Base-by-base conservation (phyloP, 2,797 vertebrate species). In the Ciconia nigra region DNA sequence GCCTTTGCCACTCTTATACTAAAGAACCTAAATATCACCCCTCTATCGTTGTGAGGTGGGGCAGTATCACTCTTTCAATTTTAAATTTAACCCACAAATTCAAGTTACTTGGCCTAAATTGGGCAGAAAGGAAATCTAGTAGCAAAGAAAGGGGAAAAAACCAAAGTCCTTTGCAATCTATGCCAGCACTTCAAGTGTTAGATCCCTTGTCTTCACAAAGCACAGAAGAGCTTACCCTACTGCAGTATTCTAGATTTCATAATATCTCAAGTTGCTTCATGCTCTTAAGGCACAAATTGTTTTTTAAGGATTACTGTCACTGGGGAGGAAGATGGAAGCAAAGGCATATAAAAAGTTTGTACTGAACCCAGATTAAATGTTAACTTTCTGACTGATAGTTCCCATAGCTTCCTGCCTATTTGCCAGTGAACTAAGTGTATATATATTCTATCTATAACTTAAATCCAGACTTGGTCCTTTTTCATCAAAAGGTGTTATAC, bases 91-190 rank as follows among this genome's bases (percentile, higher is more conserved):
- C 22, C 33, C 46, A 65, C 9, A 71, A 35, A 67, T 84, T 57
- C 29, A 65, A 69, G 9, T 42, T 10, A 57, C 8, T 76, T 74
- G 44, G 37, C 15, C 51, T 61, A 82, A 70, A 59, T 13, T 18
- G 31, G 19, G 8, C 9, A 65, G 21, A 16, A 87, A 73, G 13
- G 6, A 76, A 70, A 69, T 69, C 46, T 42, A 46, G 6, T 42
- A 47, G 26, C 3, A 70, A 85, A 86, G 16, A 4, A 71, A 49
- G 33, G 6, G 29, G 8, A 6, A 29, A 71, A 35, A 22, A 7
- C 0, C 10, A 26, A 33, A 39, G 8, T 24, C 5, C 15, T 4
- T 82, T 61, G 4, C 7, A 89, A 4, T 29, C 12, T 69, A 15
- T 82, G 18, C 3, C 13, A 61, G 8, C 7, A 19, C 6, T 63